Conservation (phyloP, 1,140 invertebrate species). For the Drosophila lacertosa region DNA sequence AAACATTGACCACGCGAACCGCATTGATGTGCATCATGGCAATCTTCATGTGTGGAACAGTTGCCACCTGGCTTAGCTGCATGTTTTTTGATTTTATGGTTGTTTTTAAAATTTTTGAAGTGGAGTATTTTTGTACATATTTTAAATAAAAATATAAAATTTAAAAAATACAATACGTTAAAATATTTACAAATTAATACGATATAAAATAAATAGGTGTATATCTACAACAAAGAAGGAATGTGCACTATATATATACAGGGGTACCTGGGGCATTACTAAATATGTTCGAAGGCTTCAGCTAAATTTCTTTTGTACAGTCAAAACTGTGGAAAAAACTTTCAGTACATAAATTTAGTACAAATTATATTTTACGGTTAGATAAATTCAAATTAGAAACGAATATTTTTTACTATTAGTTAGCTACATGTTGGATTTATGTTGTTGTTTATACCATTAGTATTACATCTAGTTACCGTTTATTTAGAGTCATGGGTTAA, state of each 20-base stretch:
- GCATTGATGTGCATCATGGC: slow-evolving; percentile 88
- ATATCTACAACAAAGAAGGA: slow-evolving; percentile 64
- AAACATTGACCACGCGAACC: slow-evolving; percentile 86
- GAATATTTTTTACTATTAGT: slow-evolving; percentile 74
- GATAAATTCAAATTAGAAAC: slow-evolving; percentile 71
- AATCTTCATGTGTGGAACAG: slow-evolving; percentile 88
- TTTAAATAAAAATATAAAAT: slow-evolving; percentile 74
- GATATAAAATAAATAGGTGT: slow-evolving; percentile 80
- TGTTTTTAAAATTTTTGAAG: slow-evolving; percentile 46
- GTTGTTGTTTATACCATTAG: slow-evolving; percentile 68
- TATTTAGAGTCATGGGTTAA: slow-evolving; percentile 73
- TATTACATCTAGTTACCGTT: slow-evolving; percentile 69
- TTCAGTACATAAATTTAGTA: slow-evolving; percentile 47
- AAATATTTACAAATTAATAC: slow-evolving; percentile 85
- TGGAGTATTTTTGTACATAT: slow-evolving; percentile 77
- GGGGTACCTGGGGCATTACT: slow-evolving; percentile 43
- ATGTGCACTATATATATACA: slow-evolving; percentile 59
- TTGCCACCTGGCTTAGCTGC: slow-evolving; percentile 84
- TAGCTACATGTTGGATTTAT: slow-evolving; percentile 72
- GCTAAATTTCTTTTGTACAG: slow-evolving; percentile 50
- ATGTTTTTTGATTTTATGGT: slow-evolving; percentile 48
- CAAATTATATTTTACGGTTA: slow-evolving; percentile 75
- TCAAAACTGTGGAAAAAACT: slow-evolving; percentile 39
- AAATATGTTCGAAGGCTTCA: slow-evolving; percentile 40
- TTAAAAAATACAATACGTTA: slow-evolving; percentile 83